Evolutionary conservation across 2,113 vertebrate genomes (phyloP), one percentile per base, ranked within the genome.

Genomic region (Bucco capensis): DNA sequence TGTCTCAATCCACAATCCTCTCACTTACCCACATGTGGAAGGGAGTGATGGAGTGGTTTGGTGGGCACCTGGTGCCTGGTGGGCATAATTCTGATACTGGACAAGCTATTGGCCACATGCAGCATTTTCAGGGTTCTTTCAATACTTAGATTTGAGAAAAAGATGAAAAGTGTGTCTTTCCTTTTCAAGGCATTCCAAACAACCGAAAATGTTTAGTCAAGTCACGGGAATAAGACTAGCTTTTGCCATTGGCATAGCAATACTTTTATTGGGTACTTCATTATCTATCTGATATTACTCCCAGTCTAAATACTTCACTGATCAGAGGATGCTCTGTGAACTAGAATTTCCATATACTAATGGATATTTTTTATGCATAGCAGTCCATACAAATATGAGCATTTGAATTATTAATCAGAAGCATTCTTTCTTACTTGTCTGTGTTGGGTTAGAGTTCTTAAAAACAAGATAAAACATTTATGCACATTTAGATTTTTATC

Each of bases 351-450:
- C 71, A 86, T 54, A 89, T 87, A 64, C 77, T 71, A 78, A 70
- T 81, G 70, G 73, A 61, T 28, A 44, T 33, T 17, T 46, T 81
- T 94, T 82, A 90, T 94, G 89, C 70, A 38, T 66, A 85, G 60
- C 46, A 70, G 83, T 57, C 53, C 67, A 86, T 90, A 90, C 74
- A 84, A 95, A 90, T 93, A 94, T 70, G 54, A 37, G 13, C 24
- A 22, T 96, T 95, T 93, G 74, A 89, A 95, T 96, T 91, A 96
- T 89, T 80, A 88, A 96, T 76, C 23, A 66, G 69, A 71, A 69
- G 30, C 57, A 88, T 91, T 40, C 38, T 75, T 93, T 60, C 67
- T 87, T 89, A 72, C 88, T 91, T 94, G 74, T 92, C 77, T 62
- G 53, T 81, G 83, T 35, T 72, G 35, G 88, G 51, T 91, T 95